Evolutionary conservation across 2,888 invertebrate genomes (phyloP), one percentile per base, ranked within the genome.

Genomic region (Phymatocera aterrima): DNA sequence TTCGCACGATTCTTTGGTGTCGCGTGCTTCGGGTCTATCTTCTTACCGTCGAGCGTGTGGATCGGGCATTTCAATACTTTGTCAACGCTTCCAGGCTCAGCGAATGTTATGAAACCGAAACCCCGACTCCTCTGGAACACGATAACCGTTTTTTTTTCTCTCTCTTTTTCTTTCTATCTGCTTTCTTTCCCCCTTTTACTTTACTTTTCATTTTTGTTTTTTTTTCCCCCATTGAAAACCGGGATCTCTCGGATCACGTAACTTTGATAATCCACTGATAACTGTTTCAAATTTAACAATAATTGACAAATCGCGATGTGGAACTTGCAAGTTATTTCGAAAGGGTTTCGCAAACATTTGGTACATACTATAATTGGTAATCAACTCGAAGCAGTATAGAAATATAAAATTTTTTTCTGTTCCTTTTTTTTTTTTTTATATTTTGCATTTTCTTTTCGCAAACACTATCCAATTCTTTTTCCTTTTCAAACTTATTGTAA

Each of bases 21-120:
- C 79, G 97, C 97, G 92, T 97, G 97, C 89, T 97, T 97, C 79
- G 97, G 97, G 91, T 97, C 97, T 90, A 97, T 97, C 91, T 97
- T 96, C 91, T 97, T 97, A 82, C 97, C 97, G 91, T 97, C 97
- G 84, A 97, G 93, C 77, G 97, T 97, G 93, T 97, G 97, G 83
- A 97, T 96, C 79, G 97, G 97, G 84, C 97, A 96, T 86, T 97
- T 96, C 78, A 97, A 93, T 80, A 97, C 97, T 92, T 97, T 97
- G 91, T 97, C 97, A 83, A 97, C 97, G 88, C 97, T 96, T 84
- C 95, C 94, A 79, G 97, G 96, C 91, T 97, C 97, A 91, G 96
- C 95, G 92, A 97, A 97, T 88, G 97, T 97, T 91, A 97, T 97
- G 93, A 97, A 97, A 88, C 97, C 96, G 91, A 97, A 97, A 89